A percentile compares a stretch with the other conserved stretches of the same genome.
phyloP scores from a whole-genome alignment of 2,113 vertebrate genomes.

The Archilochus colubris region DNA sequence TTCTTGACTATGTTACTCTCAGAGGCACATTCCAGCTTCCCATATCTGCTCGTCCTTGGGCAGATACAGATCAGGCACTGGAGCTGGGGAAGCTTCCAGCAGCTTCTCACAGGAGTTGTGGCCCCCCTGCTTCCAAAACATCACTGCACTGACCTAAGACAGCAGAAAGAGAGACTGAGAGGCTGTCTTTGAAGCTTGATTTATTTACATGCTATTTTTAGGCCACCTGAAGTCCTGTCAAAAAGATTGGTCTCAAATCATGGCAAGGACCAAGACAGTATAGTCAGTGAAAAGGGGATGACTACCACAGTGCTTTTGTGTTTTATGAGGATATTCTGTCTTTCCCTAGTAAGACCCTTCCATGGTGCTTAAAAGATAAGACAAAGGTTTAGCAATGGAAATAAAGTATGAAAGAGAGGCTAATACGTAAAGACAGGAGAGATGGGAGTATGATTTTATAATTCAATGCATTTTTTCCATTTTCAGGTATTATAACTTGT shows the following conservation, averaged over 20 bases:
- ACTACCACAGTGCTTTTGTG: neutral
- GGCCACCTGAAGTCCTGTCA: neutral
- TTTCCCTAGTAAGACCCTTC: neutral
- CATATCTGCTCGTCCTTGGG: too few relatives aligned
- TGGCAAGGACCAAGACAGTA: neutral
- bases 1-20: too few relatives aligned
- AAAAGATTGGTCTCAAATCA: neutral
- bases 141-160: too few relatives aligned
- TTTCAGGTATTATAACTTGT: neutral
- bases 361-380: neutral
- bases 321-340: neutral
- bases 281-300: neutral
- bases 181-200: neutral
- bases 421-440: neutral
- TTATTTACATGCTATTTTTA: constrained; percentile 29
- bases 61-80: too few relatives aligned
- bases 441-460: neutral
- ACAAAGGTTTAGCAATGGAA: neutral
- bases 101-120: too few relatives aligned
- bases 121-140: too few relatives aligned
- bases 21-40: too few relatives aligned
- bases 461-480: neutral
- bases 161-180: neutral
- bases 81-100: too few relatives aligned
- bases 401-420: neutral